Evolutionary conservation across 2,888 invertebrate species (phyloP).

Genomic region (Reticulitermes lucifugus): DNA sequence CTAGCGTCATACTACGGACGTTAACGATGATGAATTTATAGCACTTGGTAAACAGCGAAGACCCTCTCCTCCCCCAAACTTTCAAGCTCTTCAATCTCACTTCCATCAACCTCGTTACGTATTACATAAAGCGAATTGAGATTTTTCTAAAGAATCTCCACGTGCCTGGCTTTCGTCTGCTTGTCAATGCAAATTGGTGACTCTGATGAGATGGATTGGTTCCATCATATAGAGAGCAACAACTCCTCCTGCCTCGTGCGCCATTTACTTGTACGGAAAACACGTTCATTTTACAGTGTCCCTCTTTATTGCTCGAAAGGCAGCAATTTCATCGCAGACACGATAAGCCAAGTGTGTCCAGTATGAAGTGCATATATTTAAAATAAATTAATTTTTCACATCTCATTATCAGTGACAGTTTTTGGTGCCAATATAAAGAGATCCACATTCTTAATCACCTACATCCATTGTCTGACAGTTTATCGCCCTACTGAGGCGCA

Average conservation of each 20-base stretch:
- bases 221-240: neutral
- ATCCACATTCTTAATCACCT: too few relatives aligned
- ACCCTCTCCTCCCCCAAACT: neutral
- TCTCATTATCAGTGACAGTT: too few relatives aligned
- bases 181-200: neutral
- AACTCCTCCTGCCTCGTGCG: neutral
- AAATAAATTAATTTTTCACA: too few relatives aligned
- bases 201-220: neutral
- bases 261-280: too few relatives aligned
- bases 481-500: too few relatives aligned
- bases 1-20: neutral
- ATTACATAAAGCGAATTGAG: constrained; percentile 9
- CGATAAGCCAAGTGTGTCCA: too few relatives aligned
- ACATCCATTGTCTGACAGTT: too few relatives aligned
- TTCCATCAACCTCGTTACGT: neutral
- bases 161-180: neutral
- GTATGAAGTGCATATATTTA: too few relatives aligned
- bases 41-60: constrained; percentile 22
- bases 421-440: too few relatives aligned
- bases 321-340: too few relatives aligned
- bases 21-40: constrained; percentile 38
- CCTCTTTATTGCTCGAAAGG: too few relatives aligned
- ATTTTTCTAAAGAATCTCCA: neutral
- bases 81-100: neutral
- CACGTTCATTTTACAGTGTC: too few relatives aligned